Base-by-base conservation (phyloP, 2,797 vertebrate species). In the Spinus pinus region DNA sequence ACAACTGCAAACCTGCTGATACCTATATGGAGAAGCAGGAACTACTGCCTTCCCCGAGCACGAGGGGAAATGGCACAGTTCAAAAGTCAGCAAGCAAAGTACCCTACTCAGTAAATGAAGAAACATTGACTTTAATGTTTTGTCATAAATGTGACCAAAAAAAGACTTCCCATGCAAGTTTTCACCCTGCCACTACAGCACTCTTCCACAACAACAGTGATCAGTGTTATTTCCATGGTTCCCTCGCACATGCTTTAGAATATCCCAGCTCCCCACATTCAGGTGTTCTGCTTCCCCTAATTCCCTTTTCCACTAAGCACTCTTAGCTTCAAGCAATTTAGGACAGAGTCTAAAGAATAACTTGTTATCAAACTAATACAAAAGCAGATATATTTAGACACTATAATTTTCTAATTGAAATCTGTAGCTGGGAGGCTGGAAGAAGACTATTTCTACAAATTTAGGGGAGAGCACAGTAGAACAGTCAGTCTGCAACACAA, bases 31-130 rank as follows among this genome's bases (percentile, higher is more conserved):
- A 60, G 27, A n/a, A 67, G 57, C n/a, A 79, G 21, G 30, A 88
- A 50, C 54, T 46, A 33, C 30, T 42, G 46, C 10, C 19, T n/a
- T 61, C 11, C 46, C n/a, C 0, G 0, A 75, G 21, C 3, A 9
- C 2, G 17, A 50, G 18, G 8, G 37, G 18, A 50, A 82, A 54
- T 0, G 1, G 23, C 47, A 49, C 25, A 53, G 41, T 12, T 56
- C 7, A 72, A 56, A 77, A 73, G 23, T 6, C 7, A 39, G 51
- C 42, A 53, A 75, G 28, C 33, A 22, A 60, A 75, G n/a, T 22
- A 44, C 24, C 30, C 17, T 17, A 49, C 24, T 70, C 44, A 61
- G 23, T 18, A 81, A 37, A 47, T 3, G 25, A 64, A 75, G 18
- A 37, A 62, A 81, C 47, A 57, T 57, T 35, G 24, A 56, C 22